Evolutionary conservation across 2,113 vertebrate species (phyloP), one percentile per base, ranked within the genome.

Genomic region (Clarias batrachus): DNA sequence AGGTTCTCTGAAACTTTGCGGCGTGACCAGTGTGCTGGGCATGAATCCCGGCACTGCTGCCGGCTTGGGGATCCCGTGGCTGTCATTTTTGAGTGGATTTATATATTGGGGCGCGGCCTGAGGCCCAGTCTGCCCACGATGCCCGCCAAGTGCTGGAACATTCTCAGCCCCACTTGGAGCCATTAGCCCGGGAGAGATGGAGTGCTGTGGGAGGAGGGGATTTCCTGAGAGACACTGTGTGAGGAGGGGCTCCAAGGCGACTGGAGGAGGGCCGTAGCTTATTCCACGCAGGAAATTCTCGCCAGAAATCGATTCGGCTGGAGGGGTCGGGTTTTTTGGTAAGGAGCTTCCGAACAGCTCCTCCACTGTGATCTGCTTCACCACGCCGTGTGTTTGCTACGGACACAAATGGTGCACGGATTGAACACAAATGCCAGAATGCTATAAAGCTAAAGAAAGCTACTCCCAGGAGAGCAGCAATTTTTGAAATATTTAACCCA

Each of bases 331-430:
- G 37, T 98, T 97, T 92, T 97, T 99, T n/a, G 95, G 95, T 80
- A 98, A 91, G 84, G 97, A 96, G 0, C 97, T 97, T 90, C 97
- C 97, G 90, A 99, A 99, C 59, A 99, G 94, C 85, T 99, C 98
- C 93, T 99, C 98, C n/a, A 99, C 96, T 3, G 97, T 99, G 92
- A 99, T 97, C 92, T 99, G 98, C 91, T 97, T 99, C 87, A 97
- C 96, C 48, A 96, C 94, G n/a, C 95, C 92, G 25, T 94, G 95
- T 90, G 95, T 92, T 60, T 91, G 93, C 97, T 99, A 92, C 10
- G 90, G 92, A 86, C 4, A 81, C 33, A 90, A 89, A 88, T 62
- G n/a, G 27, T 10, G 7, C 3, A 66, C 60, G 30, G 7, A 37
- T 30, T 57, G 12, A 76, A 25, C 25, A 2, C 30, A 52, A 30